phyloP scores from a whole-genome alignment of 2,888 invertebrate genomes.

The Diaphora mendica region DNA sequence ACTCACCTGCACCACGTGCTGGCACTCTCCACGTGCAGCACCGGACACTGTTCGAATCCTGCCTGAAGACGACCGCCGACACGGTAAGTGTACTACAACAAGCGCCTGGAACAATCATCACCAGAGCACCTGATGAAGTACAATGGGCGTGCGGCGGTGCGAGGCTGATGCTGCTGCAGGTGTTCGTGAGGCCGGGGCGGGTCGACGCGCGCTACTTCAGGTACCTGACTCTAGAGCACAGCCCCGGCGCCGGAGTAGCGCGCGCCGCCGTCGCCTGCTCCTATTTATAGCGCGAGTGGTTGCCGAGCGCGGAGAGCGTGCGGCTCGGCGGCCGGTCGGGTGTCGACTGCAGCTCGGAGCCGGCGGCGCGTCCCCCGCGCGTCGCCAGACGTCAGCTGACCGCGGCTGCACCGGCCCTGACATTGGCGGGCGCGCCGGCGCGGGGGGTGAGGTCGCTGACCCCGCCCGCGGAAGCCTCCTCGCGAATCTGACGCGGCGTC shows the following conservation, averaged over 20 bases:
- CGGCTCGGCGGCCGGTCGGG: slow-evolving; percentile 70
- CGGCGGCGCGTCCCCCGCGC: slow-evolving; percentile 80
- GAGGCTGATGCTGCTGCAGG: slow-evolving; percentile 39
- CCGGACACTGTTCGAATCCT: slow-evolving; percentile 42
- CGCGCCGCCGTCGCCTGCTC: slow-evolving; percentile 86
- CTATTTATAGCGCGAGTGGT: slow-evolving; percentile 73
- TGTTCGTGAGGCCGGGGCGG: slow-evolving; percentile 63
- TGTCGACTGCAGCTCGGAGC: slow-evolving; percentile 79
- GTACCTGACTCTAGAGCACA: slow-evolving; percentile 96
- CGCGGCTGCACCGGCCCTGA: slow-evolving; percentile 86
- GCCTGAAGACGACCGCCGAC: slow-evolving; percentile 87
- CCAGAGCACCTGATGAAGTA: slow-evolving; percentile 99
- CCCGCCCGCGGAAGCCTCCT: slow-evolving; percentile 85
- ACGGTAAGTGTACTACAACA: slow-evolving; percentile 99
- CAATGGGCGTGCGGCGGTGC: slow-evolving; percentile 97
- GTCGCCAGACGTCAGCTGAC: slow-evolving; percentile 86
- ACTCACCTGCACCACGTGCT: slow-evolving; percentile 61
- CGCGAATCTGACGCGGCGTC: slow-evolving; percentile 69
- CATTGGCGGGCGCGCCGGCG: slow-evolving; percentile 83
- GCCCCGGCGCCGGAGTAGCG: slow-evolving; percentile 96
- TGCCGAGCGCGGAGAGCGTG: slow-evolving; percentile 62
- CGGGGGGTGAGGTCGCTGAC: slow-evolving; percentile 81
- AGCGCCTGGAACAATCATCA: slow-evolving; percentile 96
- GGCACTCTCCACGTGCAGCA: slow-evolving; percentile 29
- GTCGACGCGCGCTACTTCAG: slow-evolving; percentile 99